Percentiles rank a stretch among this genome's conserved stretches.
Conservation (phyloP, 2,113 vertebrate species). For the Rynchops niger region DNA sequence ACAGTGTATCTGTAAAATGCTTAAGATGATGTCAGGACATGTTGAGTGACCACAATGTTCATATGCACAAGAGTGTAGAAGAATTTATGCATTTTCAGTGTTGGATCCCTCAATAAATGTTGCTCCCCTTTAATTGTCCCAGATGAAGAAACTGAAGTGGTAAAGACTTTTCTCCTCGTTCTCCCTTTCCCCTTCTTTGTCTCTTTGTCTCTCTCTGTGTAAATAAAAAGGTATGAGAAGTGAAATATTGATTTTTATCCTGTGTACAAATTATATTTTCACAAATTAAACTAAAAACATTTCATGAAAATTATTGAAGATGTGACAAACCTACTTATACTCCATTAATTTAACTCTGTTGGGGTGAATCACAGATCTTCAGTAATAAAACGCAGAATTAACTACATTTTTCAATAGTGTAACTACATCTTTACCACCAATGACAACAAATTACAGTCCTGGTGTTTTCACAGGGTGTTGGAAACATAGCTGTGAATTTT, state of each 20-base stretch:
- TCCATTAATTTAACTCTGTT: slow-evolving; percentile 61
- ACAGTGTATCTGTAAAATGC: background rate
- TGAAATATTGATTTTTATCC: slow-evolving; percentile 45
- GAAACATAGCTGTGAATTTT: slow-evolving; percentile 30
- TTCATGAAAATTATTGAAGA: slow-evolving; percentile 64
- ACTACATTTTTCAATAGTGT: slow-evolving; percentile 33
- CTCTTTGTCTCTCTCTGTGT: background rate
- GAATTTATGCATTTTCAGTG: background rate
- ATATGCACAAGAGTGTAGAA: background rate
- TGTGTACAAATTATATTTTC: slow-evolving; percentile 43
- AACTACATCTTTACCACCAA: slow-evolving; percentile 45
- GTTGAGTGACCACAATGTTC: background rate
- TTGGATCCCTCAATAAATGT: background rate
- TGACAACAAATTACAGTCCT: slow-evolving; percentile 9
- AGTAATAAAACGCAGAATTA: slow-evolving; percentile 63
- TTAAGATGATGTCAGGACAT: background rate
- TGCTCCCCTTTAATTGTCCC: background rate
- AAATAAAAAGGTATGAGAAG: slow-evolving; percentile 35
- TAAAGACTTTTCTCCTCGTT: background rate
- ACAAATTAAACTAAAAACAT: slow-evolving; percentile 62
- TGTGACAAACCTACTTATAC: slow-evolving; percentile 62
- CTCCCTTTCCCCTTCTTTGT: background rate
- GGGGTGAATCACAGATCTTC: slow-evolving; percentile 37
- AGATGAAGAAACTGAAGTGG: background rate
- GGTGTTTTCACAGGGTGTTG: slow-evolving; percentile 12